These are phyloP conservation scores for Pandion haliaetus DNA, from an alignment of 2,113 vertebrate species.

Conservation along the genomic window DNA sequence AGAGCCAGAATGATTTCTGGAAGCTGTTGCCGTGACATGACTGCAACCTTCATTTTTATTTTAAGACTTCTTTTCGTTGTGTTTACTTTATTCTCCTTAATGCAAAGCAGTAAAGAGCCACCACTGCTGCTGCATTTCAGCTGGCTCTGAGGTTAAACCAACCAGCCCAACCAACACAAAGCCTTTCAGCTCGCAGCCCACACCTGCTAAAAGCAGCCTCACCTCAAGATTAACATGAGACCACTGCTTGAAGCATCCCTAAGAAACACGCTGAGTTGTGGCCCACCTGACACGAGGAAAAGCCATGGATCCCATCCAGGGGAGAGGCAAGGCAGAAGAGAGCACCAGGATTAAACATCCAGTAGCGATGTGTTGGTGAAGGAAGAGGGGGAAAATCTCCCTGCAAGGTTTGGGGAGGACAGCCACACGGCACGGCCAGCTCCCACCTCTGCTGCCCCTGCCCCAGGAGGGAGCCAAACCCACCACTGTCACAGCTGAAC, in stretches of 20 bases:
- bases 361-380: background rate
- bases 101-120: background rate
- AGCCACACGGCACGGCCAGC: rapidly evolving
- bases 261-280: background rate
- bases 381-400: background rate
- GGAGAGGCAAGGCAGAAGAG: background rate
- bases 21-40: conserved; percentile 43
- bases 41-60: conserved; percentile 27
- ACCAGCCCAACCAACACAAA: background rate
- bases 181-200: background rate
- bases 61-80: background rate
- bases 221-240: background rate
- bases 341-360: background rate
- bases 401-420: background rate
- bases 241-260: background rate
- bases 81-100: conserved; percentile 9
- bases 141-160: background rate
- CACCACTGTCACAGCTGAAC: background rate
- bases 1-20: conserved; percentile 26
- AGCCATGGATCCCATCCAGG: background rate
- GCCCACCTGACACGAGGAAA: background rate
- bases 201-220: background rate
- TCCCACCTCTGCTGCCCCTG: background rate
- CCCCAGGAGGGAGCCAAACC: background rate
- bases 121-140: background rate